phyloP scores from a whole-genome alignment of 2,888 invertebrate genomes.

The Polyploca ridens region DNA sequence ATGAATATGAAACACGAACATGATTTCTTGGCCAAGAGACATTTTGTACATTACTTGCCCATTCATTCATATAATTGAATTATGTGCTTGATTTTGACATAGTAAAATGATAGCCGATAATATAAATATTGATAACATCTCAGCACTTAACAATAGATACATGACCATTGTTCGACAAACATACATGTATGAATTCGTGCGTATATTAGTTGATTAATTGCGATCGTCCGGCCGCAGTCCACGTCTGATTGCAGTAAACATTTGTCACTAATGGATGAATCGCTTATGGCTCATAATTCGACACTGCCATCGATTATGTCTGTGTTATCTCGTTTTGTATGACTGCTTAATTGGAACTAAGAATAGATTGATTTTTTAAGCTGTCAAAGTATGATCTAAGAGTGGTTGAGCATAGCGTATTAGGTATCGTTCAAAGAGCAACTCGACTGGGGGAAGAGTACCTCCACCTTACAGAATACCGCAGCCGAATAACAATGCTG shows the following conservation, averaged over 20 bases:
- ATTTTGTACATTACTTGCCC: too few species aligned
- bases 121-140: not conserved
- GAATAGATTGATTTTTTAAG: not conserved
- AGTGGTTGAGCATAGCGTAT: too few species aligned
- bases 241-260: conserved; percentile 69
- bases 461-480: too few species aligned
- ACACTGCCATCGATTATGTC: conserved; percentile 21
- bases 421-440: too few species aligned
- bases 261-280: conserved; percentile 70
- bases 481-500: too few species aligned
- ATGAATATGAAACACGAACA: too few species aligned
- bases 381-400: not conserved
- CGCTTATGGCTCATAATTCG: conserved; percentile 51
- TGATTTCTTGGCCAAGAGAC: too few species aligned
- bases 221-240: conserved; percentile 41
- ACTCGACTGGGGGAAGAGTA: too few species aligned
- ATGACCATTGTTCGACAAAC: conserved; percentile 33
- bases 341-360: conserved; percentile 3
- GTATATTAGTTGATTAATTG: conserved; percentile 60
- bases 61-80: too few species aligned
- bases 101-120: not conserved
- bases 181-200: conserved; percentile 27
- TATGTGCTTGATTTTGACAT: too few species aligned
- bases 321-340: not conserved
- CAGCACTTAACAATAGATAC: conserved; percentile 17